Conservation (phyloP, 2,113 vertebrate species). For the Thamnophis sirtalis region DNA sequence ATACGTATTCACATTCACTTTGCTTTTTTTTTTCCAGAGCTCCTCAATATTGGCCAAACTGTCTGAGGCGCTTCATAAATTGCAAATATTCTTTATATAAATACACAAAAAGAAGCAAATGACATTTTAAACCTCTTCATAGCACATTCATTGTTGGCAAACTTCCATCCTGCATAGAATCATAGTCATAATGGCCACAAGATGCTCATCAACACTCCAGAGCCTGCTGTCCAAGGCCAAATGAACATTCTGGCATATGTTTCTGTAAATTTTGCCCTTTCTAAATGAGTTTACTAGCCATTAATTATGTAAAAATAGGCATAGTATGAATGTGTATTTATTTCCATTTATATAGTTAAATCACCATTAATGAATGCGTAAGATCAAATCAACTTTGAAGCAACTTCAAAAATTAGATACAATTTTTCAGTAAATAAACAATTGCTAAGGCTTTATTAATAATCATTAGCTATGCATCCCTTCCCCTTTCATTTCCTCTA, state of each 20-base stretch:
- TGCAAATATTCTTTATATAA: conserved; percentile 41
- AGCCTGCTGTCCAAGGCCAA: conserved; percentile 39
- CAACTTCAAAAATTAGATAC: conserved; percentile 14
- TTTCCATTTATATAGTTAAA: conserved; percentile 2
- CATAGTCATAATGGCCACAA: conserved; percentile 33
- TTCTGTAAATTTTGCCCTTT: conserved; percentile 38
- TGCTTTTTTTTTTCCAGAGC: neutral
- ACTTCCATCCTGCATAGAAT: conserved; percentile 23
- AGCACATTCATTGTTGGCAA: conserved; percentile 32
- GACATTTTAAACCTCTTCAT: conserved; percentile 20
- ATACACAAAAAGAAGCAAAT: conserved; percentile 33
- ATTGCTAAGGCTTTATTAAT: neutral
- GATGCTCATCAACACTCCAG: conserved; percentile 18
- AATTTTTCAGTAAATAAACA: conserved; percentile 17
- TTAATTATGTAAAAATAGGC: conserved; percentile 28
- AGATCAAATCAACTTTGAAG: conserved; percentile 21
- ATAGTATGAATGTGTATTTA: conserved; percentile 14
- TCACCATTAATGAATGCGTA: conserved; percentile 1
- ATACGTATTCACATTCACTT: neutral
- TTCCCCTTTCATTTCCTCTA: neutral
- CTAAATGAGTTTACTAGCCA: conserved; percentile 23
- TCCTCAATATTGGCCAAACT: conserved; percentile 32
- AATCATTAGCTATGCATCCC: conserved; percentile 16
- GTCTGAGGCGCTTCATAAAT: conserved; percentile 24
- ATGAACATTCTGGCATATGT: conserved; percentile 22